A percentile compares a stretch with the other conserved stretches of the same genome.
phyloP scores from a whole-genome alignment of 2,888 invertebrate genomes.

The Entomobrya multifasciata region DNA sequence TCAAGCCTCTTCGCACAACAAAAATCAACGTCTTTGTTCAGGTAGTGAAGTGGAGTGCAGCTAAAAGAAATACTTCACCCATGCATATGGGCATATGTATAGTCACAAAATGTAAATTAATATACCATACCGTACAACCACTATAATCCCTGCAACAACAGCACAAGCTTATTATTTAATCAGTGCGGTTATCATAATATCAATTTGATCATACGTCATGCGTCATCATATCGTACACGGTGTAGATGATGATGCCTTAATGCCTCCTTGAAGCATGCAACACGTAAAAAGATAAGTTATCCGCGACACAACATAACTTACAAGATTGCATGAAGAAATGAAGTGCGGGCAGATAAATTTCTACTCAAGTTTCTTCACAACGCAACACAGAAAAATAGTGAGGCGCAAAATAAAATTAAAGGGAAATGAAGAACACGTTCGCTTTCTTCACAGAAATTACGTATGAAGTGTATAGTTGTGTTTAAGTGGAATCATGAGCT shows the following conservation, averaged over 20 bases:
- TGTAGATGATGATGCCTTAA: background rate
- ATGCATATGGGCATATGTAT: too few relatives aligned
- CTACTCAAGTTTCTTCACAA: background rate
- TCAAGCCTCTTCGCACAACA: background rate
- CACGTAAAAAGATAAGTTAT: constrained; percentile 17
- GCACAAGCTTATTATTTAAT: constrained; percentile 52
- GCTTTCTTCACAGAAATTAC: background rate
- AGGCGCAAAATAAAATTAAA: constrained; percentile 22
- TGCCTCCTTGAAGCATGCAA: background rate
- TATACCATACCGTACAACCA: background rate
- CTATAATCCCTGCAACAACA: background rate
- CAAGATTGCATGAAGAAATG: constrained; percentile 4
- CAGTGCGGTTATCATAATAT: constrained; percentile 51
- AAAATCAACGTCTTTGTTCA: background rate
- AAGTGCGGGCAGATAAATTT: constrained; percentile 18
- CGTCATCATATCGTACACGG: constrained; percentile 10
- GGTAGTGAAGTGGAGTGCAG: background rate
- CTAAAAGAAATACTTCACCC: too few relatives aligned
- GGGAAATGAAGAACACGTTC: background rate
- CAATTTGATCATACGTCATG: constrained; percentile 45
- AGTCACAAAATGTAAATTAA: too few relatives aligned
- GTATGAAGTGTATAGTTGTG: background rate
- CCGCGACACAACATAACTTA: background rate
- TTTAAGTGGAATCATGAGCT: constrained; percentile 26
- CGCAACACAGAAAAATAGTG: background rate